phyloP scores from a whole-genome alignment of 1,140 invertebrate species.

The Adelges cooleyi region DNA sequence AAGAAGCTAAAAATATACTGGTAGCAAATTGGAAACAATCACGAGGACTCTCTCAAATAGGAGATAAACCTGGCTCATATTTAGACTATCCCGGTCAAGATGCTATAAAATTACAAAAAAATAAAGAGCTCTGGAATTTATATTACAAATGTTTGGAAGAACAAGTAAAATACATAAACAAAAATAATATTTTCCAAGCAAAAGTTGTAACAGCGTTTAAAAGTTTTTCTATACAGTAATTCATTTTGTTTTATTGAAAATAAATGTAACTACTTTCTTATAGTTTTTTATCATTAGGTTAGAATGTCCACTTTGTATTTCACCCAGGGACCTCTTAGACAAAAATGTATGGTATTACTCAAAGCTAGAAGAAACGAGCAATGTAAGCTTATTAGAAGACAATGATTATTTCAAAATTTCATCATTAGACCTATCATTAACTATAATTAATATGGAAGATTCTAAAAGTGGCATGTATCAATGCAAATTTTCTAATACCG shows the following conservation, averaged over 20 bases:
- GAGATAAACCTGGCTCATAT: constrained; percentile 21
- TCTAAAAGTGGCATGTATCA: constrained; percentile 42
- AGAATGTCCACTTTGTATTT: constrained; percentile 44
- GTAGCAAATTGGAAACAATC: constrained; percentile 36
- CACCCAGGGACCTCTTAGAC: constrained; percentile 37
- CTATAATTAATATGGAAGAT: constrained; percentile 41
- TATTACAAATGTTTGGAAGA: constrained; percentile 42
- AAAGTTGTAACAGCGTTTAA: constrained; percentile 1
- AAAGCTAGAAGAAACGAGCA: not conserved
- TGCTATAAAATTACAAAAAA: constrained; percentile 36
- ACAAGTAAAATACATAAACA: constrained; percentile 20
- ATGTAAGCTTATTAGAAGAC: constrained; percentile 12
- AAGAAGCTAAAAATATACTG: constrained; percentile 34
- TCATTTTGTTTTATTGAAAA: not conserved
- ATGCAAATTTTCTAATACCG: constrained; percentile 39
- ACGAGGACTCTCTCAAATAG: constrained; percentile 29
- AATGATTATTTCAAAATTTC: constrained; percentile 38
- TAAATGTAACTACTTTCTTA: not conserved
- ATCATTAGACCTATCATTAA: constrained; percentile 38
- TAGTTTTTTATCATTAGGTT: constrained; percentile 36
- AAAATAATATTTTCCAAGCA: constrained; percentile 11
- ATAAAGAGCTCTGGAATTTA: constrained; percentile 40
- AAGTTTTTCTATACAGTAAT: constrained; percentile 4
- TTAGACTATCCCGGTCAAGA: constrained; percentile 42
- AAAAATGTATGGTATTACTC: constrained; percentile 41